These are phyloP conservation scores for Calliopsis andreniformis DNA, from an alignment of 1,140 invertebrate genomes.

Conservation along the genomic window DNA sequence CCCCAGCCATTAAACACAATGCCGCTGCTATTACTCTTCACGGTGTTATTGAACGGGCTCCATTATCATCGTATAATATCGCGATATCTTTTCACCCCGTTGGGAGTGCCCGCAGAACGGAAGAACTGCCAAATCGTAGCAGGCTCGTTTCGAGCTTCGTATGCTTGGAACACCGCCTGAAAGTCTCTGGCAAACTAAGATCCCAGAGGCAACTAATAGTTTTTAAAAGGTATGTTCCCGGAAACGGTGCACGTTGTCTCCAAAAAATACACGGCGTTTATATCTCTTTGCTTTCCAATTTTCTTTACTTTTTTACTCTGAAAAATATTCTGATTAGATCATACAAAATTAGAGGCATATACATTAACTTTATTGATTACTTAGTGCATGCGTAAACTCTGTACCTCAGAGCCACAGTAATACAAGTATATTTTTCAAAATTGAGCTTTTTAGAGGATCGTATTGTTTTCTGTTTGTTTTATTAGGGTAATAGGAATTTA, in stretches of 20 bases:
- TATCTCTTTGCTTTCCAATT: background rate
- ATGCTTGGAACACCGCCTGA: constrained; percentile 51
- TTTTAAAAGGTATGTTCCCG: constrained; percentile 42
- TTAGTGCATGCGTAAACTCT: no score
- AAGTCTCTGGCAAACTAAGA: constrained; percentile 40
- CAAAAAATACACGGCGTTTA: background rate
- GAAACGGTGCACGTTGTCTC: background rate
- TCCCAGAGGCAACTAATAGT: constrained; percentile 21
- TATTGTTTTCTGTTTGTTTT: no score
- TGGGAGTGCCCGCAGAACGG: constrained; percentile 47
- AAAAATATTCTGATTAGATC: no score
- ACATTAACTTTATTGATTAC: no score
- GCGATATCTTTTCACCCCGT: constrained; percentile 67
- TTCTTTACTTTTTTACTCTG: background rate
- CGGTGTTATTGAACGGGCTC: constrained; percentile 68
- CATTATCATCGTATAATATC: constrained; percentile 71
- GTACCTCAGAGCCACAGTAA: no score
- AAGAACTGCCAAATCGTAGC: constrained; percentile 60
- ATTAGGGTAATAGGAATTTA: no score
- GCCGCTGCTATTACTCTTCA: constrained; percentile 68
- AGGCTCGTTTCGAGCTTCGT: constrained; percentile 30
- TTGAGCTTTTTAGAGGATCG: no score
- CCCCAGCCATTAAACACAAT: constrained; percentile 69
- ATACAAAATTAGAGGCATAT: no score
- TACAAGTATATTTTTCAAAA: no score